Percentiles rank a stretch among this genome's conserved stretches.
phyloP scores from a whole-genome alignment of 1,140 invertebrate genomes.

The Goniozus legneri region DNA sequence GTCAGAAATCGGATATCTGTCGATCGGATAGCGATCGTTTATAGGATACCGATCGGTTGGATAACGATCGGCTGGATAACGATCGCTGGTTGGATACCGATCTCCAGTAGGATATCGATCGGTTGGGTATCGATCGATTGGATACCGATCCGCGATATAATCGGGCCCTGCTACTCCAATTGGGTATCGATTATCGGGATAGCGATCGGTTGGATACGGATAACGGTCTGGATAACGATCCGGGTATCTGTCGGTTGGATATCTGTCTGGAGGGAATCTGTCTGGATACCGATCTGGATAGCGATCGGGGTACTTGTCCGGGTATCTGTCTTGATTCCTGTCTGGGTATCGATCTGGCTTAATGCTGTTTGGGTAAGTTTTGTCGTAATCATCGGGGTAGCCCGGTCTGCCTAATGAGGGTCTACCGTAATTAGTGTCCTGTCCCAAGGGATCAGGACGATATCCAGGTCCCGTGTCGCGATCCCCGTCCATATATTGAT shows the following conservation, averaged over 20 bases:
- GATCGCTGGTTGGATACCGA: conserved; percentile 32
- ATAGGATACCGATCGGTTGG: conserved; percentile 30
- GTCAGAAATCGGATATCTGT: conserved; percentile 24
- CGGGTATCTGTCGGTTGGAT: conserved; percentile 31
- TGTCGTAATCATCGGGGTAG: conserved; percentile 47
- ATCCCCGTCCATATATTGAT: conserved; percentile 49
- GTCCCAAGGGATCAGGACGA: conserved; percentile 56
- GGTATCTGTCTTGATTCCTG: conserved; percentile 25
- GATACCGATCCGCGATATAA: conserved; percentile 36
- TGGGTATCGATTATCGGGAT: conserved; percentile 41
- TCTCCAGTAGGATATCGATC: conserved; percentile 35
- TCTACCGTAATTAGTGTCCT: conserved; percentile 55
- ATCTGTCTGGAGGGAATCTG: conserved; percentile 46
- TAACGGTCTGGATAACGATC: conserved; percentile 40
- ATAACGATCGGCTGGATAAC: conserved; percentile 43
- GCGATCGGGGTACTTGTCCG: conserved; percentile 50
- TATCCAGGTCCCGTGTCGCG: conserved; percentile 36
- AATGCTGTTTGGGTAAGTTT: conserved; percentile 37
- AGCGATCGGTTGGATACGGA: conserved; percentile 18
- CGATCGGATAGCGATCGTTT: conserved; percentile 29
- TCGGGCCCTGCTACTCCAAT: conserved; percentile 42
- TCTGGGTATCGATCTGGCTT: conserved; percentile 48
- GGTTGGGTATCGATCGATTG: conserved; percentile 44
- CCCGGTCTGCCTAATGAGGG: conserved; percentile 52
- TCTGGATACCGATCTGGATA: conserved; percentile 45